Conservation (phyloP, 2,113 vertebrate genomes). For the Scomber scombrus region DNA sequence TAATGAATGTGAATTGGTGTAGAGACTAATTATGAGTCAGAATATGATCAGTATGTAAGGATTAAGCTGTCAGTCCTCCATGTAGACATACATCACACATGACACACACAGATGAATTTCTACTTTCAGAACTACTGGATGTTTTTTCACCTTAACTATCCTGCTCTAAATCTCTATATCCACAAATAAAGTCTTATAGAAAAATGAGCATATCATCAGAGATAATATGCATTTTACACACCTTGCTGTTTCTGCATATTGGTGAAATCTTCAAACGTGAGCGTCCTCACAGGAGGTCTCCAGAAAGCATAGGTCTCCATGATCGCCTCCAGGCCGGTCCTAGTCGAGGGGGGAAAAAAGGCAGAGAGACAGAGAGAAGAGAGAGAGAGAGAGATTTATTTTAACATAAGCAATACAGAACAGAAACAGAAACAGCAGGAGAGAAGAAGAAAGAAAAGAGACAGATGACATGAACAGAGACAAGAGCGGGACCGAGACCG, state of each 20-base stretch:
- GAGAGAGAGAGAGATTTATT: background rate
- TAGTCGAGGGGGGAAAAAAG: no score
- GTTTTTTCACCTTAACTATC: no score
- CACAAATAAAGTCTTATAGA: no score
- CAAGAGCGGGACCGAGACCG: background rate
- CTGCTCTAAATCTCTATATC: no score
- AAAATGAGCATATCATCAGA: no score
- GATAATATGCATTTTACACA: conserved; percentile 65
- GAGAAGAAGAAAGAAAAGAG: background rate
- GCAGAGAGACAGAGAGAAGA: conserved; percentile 34
- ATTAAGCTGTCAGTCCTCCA: background rate
- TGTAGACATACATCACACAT: background rate
- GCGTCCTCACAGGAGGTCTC: conserved; percentile 97
- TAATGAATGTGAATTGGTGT: no score
- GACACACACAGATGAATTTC: background rate
- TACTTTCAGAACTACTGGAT: no score
- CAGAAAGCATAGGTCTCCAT: conserved; percentile 99
- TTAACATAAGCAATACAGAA: background rate
- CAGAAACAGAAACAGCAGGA: no score
- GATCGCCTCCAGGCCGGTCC: conserved; percentile 98
- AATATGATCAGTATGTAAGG: no score
- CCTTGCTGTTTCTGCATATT: conserved; percentile 99
- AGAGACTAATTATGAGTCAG: no score
- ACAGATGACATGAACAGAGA: background rate
- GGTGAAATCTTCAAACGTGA: conserved; percentile 99